These are phyloP conservation scores for Corythornis vintsioides DNA, from an alignment of 2,113 vertebrate genomes.

Conservation along the genomic window DNA sequence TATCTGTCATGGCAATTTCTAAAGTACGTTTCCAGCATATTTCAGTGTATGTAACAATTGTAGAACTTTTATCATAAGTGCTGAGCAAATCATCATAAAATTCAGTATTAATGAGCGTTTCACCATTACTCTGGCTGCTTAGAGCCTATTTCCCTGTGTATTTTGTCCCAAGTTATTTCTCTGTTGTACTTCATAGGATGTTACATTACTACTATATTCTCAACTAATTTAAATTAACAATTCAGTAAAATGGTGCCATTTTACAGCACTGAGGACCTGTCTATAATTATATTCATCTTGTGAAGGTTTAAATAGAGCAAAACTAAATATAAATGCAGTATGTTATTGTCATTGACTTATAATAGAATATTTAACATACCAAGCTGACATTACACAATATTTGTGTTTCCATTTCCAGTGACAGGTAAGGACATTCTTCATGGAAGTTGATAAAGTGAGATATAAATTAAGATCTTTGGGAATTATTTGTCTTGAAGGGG, in stretches of 20 bases:
- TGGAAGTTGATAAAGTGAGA: not conserved
- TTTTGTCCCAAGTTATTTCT: not conserved
- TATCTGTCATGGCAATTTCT: not conserved
- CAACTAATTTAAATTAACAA: conserved; percentile 26
- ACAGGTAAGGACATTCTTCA: not conserved
- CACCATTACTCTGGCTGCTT: not conserved
- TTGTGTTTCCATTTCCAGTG: not conserved
- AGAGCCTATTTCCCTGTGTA: not conserved
- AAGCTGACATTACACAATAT: not conserved
- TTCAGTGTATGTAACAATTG: not conserved
- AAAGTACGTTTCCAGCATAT: not conserved
- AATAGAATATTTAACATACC: not conserved
- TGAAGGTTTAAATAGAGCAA: conserved; percentile 15
- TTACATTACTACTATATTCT: not conserved
- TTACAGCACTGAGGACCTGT: not conserved
- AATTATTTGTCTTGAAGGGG: not conserved
- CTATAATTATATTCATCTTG: not conserved
- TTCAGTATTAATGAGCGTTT: not conserved
- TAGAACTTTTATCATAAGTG: not conserved
- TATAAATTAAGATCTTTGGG: not conserved
- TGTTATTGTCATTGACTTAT: not conserved
- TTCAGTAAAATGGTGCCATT: not conserved
- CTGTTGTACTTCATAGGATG: not conserved
- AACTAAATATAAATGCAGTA: conserved; percentile 9
- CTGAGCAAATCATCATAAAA: not conserved